Base-by-base conservation (phyloP, 37 sponge, comb jelly and placozoan species). In the Ianthella basta region DNA sequence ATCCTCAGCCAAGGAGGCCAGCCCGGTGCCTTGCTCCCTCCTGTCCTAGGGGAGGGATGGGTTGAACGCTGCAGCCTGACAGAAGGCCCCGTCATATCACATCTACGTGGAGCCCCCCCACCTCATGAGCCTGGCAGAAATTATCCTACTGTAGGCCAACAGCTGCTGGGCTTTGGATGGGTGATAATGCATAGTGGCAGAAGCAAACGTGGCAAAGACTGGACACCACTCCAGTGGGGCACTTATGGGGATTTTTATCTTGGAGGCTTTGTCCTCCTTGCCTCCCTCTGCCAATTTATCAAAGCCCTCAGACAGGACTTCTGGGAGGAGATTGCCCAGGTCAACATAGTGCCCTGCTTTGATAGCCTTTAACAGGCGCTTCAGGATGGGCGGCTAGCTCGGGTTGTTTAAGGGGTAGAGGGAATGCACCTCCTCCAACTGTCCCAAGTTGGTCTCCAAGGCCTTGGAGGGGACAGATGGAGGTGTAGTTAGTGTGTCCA, bases 31-130 rank as follows among this genome's bases (percentile, higher is more conserved):
- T 75, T 50, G 78, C 53, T 75, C 37, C 2, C 78, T 13, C 25
- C 37, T 50, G 40, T 75, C 78, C 78, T 53, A 75, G 8, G 25
- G 21, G 54, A 75, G 78, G 78, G 38, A 36, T 36, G 78, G 78
- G n/a, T 75, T 40, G n/a, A 75, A 19, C 6, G 78, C 78, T 36
- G 78, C 78, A 4, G 78, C 53, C 78, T 75, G 78, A 24, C 82
- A 24, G 82, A 81, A 81, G 39, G 63, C 38, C 61, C 35, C 6
- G 82, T 81, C 82, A 35, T 81, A 81, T 3, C 65, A 39, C 40
- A 14, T 4, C 82, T 60, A 81, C 12, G 40, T n/a, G 23, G 18
- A n/a, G 37, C 82, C 82, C 40, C n/a, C n/a, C n/a, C n/a, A n/a
- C n/a, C n/a, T n/a, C n/a, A n/a, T n/a, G n/a, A n/a, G n/a, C n/a